Evolutionary conservation across 2,797 vertebrate genomes (phyloP), one percentile per base, ranked within the genome.

Genomic region (Helicolenus hilgendorfi): DNA sequence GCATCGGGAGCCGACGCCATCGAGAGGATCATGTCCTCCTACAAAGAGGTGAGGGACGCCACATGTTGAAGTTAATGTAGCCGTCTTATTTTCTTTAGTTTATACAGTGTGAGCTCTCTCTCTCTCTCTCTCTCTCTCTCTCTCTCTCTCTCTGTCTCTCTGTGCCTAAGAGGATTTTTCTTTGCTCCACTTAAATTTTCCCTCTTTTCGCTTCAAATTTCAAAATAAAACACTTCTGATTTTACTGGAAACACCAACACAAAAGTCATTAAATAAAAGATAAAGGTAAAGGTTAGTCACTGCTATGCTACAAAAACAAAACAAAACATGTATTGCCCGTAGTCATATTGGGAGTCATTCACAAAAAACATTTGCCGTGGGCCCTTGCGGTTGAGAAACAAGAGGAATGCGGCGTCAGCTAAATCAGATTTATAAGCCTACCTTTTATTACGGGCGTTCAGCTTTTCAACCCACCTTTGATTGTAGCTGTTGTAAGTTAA

Each of bases 11-110:
- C 98, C 1, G 99, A 99, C 29, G 99, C 99, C 89, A 99, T 99
- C 86, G 99, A 99, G 96, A 98, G 99, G 93, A 99, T 99, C 95
- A 99, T 99, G 99, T 99, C 98, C 78, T 99, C 99, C 13, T 99
- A 99, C 94, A 99, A 99, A 98, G 99, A 99, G 99, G 99, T 99
- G 97, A 81, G 29, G 27, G 31, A 64, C 1, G 0, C 49, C 27
- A 0, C 11, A 0, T 1, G 7, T 13, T 71, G 26, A 45, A 13
- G 45, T 36, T 5, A 1, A 45, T 7, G 22, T 10, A 6, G 18
- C 58, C 18, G 15, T 11, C 8, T 76, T 18, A 33, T 11, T 31
- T 35, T 7, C 8, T 58, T 11, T 9, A 59, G 33, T 26, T 58
- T n/a, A 13, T 20, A 35, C 4, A 20, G 2, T 2, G 7, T 38